Conservation (phyloP, 2,797 vertebrate genomes). For the Eidolon dupreanum region DNA sequence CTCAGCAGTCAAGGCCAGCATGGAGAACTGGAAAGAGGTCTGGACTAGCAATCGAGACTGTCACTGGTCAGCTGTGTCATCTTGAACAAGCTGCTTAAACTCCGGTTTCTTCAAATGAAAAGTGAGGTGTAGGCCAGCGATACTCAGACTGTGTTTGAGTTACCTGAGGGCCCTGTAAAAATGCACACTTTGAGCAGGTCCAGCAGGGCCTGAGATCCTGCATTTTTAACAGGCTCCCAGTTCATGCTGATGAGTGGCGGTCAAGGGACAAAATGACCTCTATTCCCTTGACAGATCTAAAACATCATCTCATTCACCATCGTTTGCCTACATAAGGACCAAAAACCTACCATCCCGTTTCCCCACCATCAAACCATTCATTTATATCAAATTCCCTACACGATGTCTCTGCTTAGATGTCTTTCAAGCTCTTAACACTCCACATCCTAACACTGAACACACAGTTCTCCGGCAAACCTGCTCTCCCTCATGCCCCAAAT, state of each 20-base stretch:
- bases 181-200: not conserved
- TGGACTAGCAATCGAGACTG: not conserved
- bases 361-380: too few species aligned
- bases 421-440: not conserved
- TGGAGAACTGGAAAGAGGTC: not conserved
- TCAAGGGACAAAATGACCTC: not conserved
- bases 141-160: not conserved
- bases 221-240: not conserved
- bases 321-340: not conserved
- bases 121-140: rapidly evolving
- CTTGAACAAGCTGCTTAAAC: not conserved
- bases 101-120: not conserved
- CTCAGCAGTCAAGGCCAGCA: not conserved
- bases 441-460: not conserved
- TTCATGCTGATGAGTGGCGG: not conserved
- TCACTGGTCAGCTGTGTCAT: rapidly evolving
- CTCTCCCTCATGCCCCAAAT: not conserved
- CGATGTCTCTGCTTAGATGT: not conserved
- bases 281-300: rapidly evolving
- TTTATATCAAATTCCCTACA: too few species aligned
- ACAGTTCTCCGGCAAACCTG: rapidly evolving
- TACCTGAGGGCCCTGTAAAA: not conserved
- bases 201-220: not conserved
- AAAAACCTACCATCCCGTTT: too few species aligned
- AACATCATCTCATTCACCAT: not conserved